phyloP scores from a whole-genome alignment of 2,113 vertebrate species.

The Coracopsis vasa region DNA sequence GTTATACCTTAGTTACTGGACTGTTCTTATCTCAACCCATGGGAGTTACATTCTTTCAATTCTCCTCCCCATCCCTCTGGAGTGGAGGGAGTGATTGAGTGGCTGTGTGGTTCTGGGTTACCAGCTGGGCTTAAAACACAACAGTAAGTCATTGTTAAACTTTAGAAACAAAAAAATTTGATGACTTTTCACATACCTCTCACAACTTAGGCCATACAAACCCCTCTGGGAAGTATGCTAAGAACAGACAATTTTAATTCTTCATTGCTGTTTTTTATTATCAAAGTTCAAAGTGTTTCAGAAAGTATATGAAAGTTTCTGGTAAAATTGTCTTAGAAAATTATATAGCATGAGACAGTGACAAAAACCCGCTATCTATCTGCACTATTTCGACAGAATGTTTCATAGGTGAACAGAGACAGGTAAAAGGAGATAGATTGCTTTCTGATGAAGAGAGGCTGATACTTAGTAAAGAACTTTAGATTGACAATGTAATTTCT shows the following conservation, averaged over 20 bases:
- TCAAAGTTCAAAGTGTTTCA: not conserved
- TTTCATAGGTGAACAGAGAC: not conserved
- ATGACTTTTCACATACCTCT: not conserved
- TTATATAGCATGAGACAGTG: not conserved
- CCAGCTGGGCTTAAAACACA: too few species aligned
- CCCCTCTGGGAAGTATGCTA: not conserved
- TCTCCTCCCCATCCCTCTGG: too few species aligned
- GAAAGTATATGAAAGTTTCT: not conserved
- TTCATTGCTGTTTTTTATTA: not conserved
- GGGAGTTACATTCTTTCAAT: too few species aligned
- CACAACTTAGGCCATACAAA: not conserved
- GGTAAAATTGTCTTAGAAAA: not conserved
- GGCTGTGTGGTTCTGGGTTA: too few species aligned
- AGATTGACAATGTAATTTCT: rapidly evolving
- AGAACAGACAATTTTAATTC: not conserved
- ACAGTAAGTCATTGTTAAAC: not conserved
- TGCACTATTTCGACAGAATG: not conserved
- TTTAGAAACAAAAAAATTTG: not conserved
- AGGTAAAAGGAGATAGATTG: not conserved
- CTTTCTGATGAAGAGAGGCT: not conserved
- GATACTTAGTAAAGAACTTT: not conserved
- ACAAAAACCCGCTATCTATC: not conserved
- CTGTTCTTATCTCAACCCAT: too few species aligned
- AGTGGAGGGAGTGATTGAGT: too few species aligned
- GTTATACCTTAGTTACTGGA: too few species aligned